Evolutionary conservation across 1,140 invertebrate genomes (phyloP).

Genomic region (Branchinecta lynchi): DNA sequence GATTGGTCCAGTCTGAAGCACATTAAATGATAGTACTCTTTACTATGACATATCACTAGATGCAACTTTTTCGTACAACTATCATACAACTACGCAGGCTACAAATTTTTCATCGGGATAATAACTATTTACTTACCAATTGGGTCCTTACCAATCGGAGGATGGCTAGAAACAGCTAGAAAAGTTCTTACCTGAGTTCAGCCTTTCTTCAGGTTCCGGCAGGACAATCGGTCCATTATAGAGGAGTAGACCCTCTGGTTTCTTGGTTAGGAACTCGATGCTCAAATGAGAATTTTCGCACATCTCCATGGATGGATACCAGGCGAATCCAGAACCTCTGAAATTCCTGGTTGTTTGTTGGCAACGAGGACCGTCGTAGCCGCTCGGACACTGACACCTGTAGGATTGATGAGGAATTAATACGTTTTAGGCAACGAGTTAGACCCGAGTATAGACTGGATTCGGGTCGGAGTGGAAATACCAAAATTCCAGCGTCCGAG

Average conservation of each 20-base stretch:
- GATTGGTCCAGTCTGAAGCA: no score
- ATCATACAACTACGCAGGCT: no score
- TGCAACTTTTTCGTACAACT: no score
- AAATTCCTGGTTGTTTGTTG: slow-evolving; percentile 90
- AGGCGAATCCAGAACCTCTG: slow-evolving; percentile 79
- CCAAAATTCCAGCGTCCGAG: no score
- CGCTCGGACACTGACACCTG: slow-evolving; percentile 71
- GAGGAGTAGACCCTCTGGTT: slow-evolving; percentile 75
- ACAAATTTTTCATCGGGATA: no score
- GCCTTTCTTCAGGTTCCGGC: slow-evolving; percentile 68
- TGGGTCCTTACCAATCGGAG: slow-evolving; percentile 17
- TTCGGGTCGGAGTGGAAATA: no score
- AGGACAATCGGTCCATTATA: slow-evolving; percentile 93
- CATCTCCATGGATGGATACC: slow-evolving; percentile 89
- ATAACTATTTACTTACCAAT: no score
- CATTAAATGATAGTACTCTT: no score
- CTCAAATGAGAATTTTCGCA: slow-evolving; percentile 87
- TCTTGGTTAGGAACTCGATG: slow-evolving; percentile 82
- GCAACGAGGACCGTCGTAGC: slow-evolving; percentile 84
- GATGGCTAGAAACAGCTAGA: slow-evolving; percentile 5
- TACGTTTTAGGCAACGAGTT: no score
- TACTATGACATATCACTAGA: no score
- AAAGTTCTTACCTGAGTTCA: slow-evolving; percentile 49
- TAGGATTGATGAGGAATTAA: no score
- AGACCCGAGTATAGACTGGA: no score